Conservation (phyloP, 2,113 vertebrate genomes). For the Catagonus wagneri region DNA sequence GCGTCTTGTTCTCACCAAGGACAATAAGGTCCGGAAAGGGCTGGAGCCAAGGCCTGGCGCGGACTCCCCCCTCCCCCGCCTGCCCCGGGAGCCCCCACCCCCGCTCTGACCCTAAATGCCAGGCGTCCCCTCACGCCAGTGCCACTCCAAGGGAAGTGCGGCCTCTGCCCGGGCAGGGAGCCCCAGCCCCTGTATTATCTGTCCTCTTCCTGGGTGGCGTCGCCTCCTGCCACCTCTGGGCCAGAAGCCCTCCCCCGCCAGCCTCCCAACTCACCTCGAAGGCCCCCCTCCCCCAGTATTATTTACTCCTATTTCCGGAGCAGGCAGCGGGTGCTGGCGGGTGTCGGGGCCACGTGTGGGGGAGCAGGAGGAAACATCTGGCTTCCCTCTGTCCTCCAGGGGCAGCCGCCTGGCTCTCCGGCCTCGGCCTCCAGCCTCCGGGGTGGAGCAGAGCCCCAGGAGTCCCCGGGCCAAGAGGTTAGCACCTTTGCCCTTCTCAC, state of each 20-base stretch:
- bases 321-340: neutral
- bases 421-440: neutral
- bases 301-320: slow-evolving; percentile 80
- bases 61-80: slow-evolving; percentile 34
- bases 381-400: slow-evolving; percentile 57
- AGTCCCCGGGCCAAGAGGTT: neutral
- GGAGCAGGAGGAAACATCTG: slow-evolving; percentile 81
- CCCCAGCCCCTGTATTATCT: too few species aligned
- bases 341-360: slow-evolving; percentile 71
- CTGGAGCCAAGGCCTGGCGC: slow-evolving; percentile 76
- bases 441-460: neutral
- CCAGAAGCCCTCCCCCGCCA: neutral
- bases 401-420: neutral
- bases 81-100: slow-evolving; percentile 49
- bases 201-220: neutral
- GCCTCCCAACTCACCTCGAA: neutral
- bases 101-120: slow-evolving; percentile 27
- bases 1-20: slow-evolving; percentile 83
- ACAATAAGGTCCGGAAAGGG: slow-evolving; percentile 82
- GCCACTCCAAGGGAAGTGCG: neutral
- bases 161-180: neutral
- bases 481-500: slow-evolving; percentile 33
- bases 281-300: neutral
- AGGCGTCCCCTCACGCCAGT: neutral
- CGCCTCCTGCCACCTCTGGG: neutral